phyloP scores from a whole-genome alignment of 2,888 invertebrate species.

The Azorinus chamasolen region DNA sequence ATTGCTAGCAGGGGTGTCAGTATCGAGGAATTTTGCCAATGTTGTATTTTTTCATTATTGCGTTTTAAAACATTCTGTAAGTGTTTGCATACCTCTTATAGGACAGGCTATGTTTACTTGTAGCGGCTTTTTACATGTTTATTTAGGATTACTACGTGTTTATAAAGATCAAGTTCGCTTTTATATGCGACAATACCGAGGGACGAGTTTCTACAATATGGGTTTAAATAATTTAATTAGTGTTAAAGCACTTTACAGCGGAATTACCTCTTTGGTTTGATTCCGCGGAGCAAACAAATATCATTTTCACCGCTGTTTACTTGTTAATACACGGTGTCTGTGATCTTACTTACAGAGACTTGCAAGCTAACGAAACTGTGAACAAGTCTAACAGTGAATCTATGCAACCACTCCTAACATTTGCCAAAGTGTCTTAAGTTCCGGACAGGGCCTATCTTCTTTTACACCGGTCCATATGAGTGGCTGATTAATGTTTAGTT shows the following conservation, averaged over 20 bases:
- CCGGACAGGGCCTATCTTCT: too few species aligned
- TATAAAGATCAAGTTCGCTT: slow-evolving; percentile 38
- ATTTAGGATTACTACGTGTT: slow-evolving; percentile 30
- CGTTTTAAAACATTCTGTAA: slow-evolving; percentile 31
- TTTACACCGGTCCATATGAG: too few species aligned
- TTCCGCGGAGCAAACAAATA: too few species aligned
- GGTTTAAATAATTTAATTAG: slow-evolving; percentile 50
- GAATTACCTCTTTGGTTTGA: slow-evolving; percentile 21
- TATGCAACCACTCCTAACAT: too few species aligned
- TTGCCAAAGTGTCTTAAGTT: too few species aligned
- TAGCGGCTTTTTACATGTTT: slow-evolving; percentile 37
- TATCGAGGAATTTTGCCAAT: slow-evolving; percentile 44
- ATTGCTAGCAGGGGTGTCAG: slow-evolving; percentile 14
- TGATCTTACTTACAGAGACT: too few species aligned
- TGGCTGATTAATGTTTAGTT: too few species aligned
- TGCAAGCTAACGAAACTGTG: too few species aligned
- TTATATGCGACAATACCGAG: slow-evolving; percentile 42
- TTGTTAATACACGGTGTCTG: too few species aligned
- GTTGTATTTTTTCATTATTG: slow-evolving; percentile 59
- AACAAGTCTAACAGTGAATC: too few species aligned
- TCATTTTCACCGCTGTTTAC: too few species aligned
- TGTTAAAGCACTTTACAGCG: slow-evolving; percentile 30
- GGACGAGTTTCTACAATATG: slow-evolving; percentile 30
- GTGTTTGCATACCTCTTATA: slow-evolving; percentile 49
- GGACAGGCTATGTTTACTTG: slow-evolving; percentile 35